Evolutionary conservation across 2,797 vertebrate species (phyloP).

Genomic region (Phataginus tetradactyla): DNA sequence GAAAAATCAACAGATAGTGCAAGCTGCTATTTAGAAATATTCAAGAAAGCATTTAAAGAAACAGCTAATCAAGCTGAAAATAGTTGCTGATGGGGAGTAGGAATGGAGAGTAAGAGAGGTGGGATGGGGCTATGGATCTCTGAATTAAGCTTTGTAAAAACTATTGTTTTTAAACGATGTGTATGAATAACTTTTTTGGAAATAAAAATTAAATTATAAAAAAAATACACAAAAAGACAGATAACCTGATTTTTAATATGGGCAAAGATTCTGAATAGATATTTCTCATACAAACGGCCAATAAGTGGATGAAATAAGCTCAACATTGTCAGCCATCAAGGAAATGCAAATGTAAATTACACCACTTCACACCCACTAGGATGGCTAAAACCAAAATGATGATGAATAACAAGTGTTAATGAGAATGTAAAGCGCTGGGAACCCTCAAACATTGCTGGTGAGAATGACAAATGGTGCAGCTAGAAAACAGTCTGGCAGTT

Average conservation of each 20-base stretch:
- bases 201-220: neutral
- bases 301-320: neutral
- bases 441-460: neutral
- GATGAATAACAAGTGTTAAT: neutral
- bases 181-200: neutral
- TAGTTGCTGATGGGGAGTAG: neutral
- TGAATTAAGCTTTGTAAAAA: neutral
- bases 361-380: neutral
- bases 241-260: neutral
- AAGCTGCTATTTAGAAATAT: neutral
- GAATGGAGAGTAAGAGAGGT: neutral
- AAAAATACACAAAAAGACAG: neutral
- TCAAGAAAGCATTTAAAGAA: neutral
- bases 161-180: neutral
- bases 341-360: neutral
- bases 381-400: neutral
- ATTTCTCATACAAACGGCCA: neutral
- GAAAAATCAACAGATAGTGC: conserved; percentile 4
- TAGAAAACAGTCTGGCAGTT: neutral
- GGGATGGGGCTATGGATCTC: neutral
- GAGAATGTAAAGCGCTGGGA: neutral
- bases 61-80: neutral
- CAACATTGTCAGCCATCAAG: neutral
- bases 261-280: neutral
- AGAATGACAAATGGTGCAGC: neutral